Conservation (phyloP, 2,113 vertebrate genomes). For the Melanerpes formicivorus region DNA sequence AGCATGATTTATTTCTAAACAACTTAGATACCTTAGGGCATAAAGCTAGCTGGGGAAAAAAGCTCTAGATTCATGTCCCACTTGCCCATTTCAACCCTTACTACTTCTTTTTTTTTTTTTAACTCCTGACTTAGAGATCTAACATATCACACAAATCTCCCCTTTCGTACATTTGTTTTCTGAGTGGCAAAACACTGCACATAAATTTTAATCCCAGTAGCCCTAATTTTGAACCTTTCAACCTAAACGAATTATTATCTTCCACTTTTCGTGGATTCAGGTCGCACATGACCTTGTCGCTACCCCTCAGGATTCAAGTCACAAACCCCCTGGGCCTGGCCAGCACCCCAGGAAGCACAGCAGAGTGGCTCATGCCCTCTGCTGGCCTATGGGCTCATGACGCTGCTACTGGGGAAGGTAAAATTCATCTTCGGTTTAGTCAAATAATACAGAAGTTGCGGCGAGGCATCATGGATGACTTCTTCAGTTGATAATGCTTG, state of each 20-base stretch:
- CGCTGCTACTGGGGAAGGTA: background rate
- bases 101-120: background rate
- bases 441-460: rapidly evolving
- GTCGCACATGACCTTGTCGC: background rate
- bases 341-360: too few relatives aligned
- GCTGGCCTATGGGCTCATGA: background rate
- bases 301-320: background rate
- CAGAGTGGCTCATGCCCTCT: background rate
- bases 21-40: background rate
- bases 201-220: background rate
- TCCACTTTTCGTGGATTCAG: background rate
- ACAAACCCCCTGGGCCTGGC: background rate
- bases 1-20: background rate
- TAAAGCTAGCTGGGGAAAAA: background rate
- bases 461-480: rapidly evolving
- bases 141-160: background rate
- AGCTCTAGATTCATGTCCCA: background rate
- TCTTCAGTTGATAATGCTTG: background rate
- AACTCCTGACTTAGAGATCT: background rate
- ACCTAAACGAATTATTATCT: background rate
- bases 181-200: background rate
- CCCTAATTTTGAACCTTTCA: background rate
- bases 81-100: background rate
- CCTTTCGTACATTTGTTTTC: rapidly evolving
- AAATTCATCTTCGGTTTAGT: rapidly evolving